Conservation (phyloP, 2,797 vertebrate genomes). For the Hydrolagus colliei region DNA sequence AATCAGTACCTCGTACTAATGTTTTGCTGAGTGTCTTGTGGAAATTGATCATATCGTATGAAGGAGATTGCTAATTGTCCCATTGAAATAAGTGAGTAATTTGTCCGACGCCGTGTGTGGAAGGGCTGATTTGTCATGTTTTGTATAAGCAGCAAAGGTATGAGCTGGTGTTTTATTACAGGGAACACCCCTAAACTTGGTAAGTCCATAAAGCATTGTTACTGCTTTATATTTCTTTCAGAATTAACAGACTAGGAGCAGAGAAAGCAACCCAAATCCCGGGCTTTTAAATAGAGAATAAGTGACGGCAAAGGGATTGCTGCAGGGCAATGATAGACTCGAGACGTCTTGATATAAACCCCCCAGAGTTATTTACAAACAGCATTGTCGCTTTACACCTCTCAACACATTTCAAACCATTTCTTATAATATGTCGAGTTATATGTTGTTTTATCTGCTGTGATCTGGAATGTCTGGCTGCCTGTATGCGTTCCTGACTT, state of each 20-base stretch:
- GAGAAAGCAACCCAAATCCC: background rate
- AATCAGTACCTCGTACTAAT: background rate
- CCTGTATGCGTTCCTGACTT: no score
- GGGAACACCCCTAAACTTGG: background rate
- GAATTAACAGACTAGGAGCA: background rate
- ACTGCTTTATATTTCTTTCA: background rate
- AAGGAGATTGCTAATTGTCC: background rate
- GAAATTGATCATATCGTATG: background rate
- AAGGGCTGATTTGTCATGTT: background rate
- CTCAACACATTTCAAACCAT: background rate
- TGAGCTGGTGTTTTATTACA: background rate
- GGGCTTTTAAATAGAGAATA: slow-evolving; percentile 7
- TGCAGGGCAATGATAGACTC: background rate
- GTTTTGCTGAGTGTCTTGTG: background rate
- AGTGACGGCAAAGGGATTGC: background rate
- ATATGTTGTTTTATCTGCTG: background rate
- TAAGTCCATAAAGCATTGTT: background rate
- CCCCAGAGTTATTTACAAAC: background rate
- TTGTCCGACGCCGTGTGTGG: background rate
- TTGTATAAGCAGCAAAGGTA: background rate
- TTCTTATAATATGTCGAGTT: background rate
- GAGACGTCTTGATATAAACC: background rate
- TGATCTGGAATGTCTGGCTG: no score
- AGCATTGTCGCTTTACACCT: background rate
- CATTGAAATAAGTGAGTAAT: background rate